Conservation (phyloP, 1,140 invertebrate species). For the Laodelphax striatellus region DNA sequence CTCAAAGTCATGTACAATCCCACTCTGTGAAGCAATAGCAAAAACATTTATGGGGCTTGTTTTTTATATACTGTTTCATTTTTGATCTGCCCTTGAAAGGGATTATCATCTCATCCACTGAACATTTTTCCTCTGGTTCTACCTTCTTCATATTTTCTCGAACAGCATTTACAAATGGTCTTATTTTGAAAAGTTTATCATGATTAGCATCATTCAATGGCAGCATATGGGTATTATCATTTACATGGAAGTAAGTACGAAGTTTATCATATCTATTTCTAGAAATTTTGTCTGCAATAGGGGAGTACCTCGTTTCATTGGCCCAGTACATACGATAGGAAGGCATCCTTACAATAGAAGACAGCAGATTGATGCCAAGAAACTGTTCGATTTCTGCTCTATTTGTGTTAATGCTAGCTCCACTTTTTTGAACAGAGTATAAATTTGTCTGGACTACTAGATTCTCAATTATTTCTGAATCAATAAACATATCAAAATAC, state of each 20-base stretch:
- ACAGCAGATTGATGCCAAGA: conserved; percentile 20
- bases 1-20: conserved; percentile 15
- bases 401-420: not conserved
- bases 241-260: not conserved
- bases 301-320: not conserved
- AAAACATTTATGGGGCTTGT: conserved; percentile 29
- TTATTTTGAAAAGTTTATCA: conserved; percentile 8
- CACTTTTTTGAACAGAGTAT: not conserved
- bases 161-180: conserved; percentile 9
- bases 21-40: not conserved
- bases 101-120: conserved; percentile 20
- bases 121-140: not conserved
- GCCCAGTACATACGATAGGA: conserved; percentile 23
- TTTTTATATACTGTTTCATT: conserved; percentile 25
- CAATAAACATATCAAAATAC: conserved; percentile 1
- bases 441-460: not conserved
- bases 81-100: conserved; percentile 19
- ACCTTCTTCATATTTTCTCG: conserved; percentile 13
- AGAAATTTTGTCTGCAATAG: not conserved
- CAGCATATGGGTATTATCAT: not conserved
- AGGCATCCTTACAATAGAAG: conserved; percentile 18
- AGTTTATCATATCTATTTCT: not conserved
- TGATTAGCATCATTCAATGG: not conserved
- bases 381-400: conserved; percentile 12
- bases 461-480: not conserved